A percentile compares a stretch with the other conserved stretches of the same genome.
Conservation (phyloP, 2,113 vertebrate species). For the Anhinga rufa region DNA sequence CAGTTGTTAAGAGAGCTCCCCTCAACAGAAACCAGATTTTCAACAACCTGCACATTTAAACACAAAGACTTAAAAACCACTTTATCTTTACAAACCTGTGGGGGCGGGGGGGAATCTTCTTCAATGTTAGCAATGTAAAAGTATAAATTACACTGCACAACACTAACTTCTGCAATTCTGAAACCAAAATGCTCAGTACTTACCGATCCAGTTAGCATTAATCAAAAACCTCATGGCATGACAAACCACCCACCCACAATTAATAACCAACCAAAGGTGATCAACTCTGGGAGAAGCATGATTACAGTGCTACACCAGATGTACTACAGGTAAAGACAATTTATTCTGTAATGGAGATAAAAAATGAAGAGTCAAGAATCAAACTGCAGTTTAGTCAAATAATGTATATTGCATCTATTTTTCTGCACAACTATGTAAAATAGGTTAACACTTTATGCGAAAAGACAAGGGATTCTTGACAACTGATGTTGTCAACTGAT, state of each 20-base stretch:
- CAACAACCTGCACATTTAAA: neutral
- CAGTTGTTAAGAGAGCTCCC: neutral
- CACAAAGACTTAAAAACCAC: neutral
- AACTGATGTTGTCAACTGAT: neutral
- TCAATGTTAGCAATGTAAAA: neutral
- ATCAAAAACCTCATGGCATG: neutral
- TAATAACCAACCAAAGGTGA: neutral
- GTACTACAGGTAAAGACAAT: neutral
- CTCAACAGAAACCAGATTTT: neutral
- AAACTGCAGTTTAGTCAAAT: neutral
- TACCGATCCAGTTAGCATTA: neutral
- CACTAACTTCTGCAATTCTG: neutral
- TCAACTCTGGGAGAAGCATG: neutral
- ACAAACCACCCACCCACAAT: neutral
- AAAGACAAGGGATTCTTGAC: neutral
- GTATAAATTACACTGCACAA: neutral
- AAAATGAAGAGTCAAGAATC: neutral
- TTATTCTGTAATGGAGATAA: neutral
- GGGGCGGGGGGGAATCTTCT: neutral
- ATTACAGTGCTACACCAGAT: neutral
- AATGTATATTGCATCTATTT: neutral
- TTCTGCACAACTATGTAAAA: neutral
- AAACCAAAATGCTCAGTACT: neutral
- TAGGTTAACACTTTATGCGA: neutral
- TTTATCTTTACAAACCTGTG: neutral